A percentile compares a stretch with the other conserved stretches of the same genome.
Conservation (phyloP, 2,113 vertebrate genomes). For the Panthera leo region DNA sequence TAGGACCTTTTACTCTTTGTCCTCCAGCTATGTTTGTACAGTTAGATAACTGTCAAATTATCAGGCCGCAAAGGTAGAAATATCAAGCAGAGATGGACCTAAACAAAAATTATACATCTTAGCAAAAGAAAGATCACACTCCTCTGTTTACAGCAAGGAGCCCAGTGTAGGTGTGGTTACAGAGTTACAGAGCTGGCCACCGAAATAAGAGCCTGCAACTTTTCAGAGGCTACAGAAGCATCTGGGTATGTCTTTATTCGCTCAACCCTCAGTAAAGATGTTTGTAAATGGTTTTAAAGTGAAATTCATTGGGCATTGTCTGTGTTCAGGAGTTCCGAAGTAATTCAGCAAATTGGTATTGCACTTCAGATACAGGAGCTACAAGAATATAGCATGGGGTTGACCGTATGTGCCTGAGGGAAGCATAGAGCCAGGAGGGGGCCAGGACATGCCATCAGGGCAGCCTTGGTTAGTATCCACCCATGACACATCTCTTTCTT, state of each 20-base stretch:
- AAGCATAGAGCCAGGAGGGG: neutral
- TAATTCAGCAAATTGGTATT: neutral
- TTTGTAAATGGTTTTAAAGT: conserved; percentile 3
- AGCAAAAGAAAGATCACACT: neutral
- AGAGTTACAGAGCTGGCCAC: neutral
- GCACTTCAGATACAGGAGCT: neutral
- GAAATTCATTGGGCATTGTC: neutral
- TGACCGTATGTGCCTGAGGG: rapidly evolving
- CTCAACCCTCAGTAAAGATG: neutral
- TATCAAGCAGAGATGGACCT: neutral
- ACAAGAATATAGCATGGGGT: neutral
- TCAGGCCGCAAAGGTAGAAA: neutral
- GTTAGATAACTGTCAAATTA: neutral
- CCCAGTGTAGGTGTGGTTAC: neutral
- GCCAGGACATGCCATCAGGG: neutral
- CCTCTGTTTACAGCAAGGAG: rapidly evolving
- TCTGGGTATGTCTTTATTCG: neutral
- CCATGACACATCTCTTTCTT: conserved; percentile 21
- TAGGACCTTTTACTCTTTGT: conserved; percentile 21
- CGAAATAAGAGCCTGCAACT: rapidly evolving
- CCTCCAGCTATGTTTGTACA: conserved; percentile 33
- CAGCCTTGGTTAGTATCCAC: neutral
- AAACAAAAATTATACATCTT: neutral
- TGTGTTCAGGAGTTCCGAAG: conserved; percentile 31
- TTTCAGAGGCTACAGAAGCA: neutral